Percentiles rank a stretch among this genome's conserved stretches.
Evolutionary conservation across 2,113 vertebrate species (phyloP).

Genomic region (Microtus oregoni): DNA sequence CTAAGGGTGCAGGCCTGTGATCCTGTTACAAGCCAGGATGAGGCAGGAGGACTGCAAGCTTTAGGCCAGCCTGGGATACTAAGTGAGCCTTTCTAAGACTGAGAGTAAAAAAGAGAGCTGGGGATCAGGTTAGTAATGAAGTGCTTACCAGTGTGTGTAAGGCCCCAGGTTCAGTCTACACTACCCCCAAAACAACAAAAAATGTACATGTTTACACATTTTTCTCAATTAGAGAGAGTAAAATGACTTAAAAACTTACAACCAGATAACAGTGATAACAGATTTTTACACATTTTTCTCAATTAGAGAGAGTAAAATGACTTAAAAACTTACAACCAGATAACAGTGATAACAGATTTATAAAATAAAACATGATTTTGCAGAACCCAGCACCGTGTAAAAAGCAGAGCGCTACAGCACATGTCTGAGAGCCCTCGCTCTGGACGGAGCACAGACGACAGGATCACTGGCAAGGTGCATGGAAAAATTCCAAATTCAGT

Average conservation of each 20-base stretch:
- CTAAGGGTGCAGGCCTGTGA: not conserved
- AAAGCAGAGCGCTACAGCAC: no score
- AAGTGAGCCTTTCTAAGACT: not conserved
- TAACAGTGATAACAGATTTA: not conserved
- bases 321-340: slow-evolving; percentile 1
- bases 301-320: not conserved
- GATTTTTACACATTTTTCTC: not conserved
- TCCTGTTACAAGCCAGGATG: not conserved
- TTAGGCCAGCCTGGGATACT: not conserved
- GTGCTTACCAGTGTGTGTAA: not conserved
- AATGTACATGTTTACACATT: not conserved
- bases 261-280: not conserved
- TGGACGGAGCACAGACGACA: no score
- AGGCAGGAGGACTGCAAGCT: not conserved
- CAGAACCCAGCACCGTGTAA: not conserved
- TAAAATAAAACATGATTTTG: slow-evolving; percentile 6
- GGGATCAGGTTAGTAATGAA: not conserved
- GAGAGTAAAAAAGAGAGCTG: not conserved
- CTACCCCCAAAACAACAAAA: not conserved
- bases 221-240: not conserved
- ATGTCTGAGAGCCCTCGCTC: not conserved
- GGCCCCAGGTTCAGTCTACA: not conserved
- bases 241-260: not conserved
- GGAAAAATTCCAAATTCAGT: not conserved
- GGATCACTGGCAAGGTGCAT: not conserved